Percentiles rank a stretch among this genome's conserved stretches.
Conservation (phyloP, 2,797 vertebrate genomes). For the Sarcophilus harrisii region DNA sequence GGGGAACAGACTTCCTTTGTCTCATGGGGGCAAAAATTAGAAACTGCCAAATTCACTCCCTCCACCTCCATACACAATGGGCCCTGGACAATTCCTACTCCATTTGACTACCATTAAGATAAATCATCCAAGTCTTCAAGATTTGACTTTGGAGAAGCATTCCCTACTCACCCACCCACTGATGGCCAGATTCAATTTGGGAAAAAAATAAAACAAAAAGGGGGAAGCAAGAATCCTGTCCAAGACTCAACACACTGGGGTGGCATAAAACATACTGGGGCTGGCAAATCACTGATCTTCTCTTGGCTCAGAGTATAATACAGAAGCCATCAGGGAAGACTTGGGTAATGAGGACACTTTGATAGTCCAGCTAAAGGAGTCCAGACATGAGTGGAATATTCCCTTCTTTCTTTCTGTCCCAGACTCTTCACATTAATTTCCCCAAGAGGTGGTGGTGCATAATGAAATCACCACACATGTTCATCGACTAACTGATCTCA, state of each 20-base stretch:
- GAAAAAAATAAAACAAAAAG: no score
- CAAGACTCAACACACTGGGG: conserved; percentile 23
- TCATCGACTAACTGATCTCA: neutral
- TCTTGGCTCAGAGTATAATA: conserved; percentile 1
- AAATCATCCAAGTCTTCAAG: neutral
- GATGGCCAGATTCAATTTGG: no score
- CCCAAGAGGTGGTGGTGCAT: neutral
- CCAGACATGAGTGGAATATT: conserved; percentile 48
- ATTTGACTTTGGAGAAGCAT: neutral
- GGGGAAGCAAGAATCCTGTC: neutral
- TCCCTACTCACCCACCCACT: no score
- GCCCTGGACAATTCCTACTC: neutral
- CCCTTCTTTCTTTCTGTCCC: neutral
- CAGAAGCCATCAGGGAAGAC: conserved; percentile 54
- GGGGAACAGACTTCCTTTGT: neutral
- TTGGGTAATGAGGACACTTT: conserved; percentile 45
- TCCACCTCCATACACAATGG: neutral
- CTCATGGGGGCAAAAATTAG: neutral
- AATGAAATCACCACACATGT: neutral
- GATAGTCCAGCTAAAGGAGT: conserved; percentile 8
- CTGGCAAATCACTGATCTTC: conserved; percentile 3
- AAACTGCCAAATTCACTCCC: fast-evolving
- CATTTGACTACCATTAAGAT: neutral
- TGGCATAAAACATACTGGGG: conserved; percentile 8
- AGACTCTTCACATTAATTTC: neutral